Base-by-base conservation (phyloP, 1,140 invertebrate species). In the Papilio machaon region DNA sequence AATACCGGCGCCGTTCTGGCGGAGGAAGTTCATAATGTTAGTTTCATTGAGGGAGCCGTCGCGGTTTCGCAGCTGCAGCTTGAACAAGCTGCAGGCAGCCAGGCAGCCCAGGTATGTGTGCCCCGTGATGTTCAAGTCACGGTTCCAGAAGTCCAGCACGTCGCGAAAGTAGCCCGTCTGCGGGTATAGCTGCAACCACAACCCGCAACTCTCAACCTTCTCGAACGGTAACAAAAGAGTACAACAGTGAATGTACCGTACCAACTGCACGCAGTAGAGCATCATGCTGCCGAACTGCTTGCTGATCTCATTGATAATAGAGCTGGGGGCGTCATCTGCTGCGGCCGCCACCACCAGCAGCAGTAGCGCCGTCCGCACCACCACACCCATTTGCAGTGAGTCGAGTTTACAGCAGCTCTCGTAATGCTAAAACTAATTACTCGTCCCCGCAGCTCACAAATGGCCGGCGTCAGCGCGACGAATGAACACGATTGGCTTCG, bases 181-280 rank as follows among this genome's bases (percentile, higher is more conserved):
- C 10, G 74, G 74, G 47, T 49, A 76, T 47, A 76, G n/a, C 74
- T 76, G 74, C n/a, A 52, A 76, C 23, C n/a, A 49, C 54, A 58
- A n/a, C 54, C 54, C n/a, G 7, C 52, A 58, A 6, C 54, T 58
- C 54, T 58, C 7, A 58, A 58, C 17, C n/a, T 58, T 19, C 54
- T n/a, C 17, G 17, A 19, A 2, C 54, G 17, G 54, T 58, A 19
- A 19, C 54, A 19, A 1, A 19, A 58, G 54, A 19, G 54, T 19
- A 9, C 60, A 30, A 64, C 23, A 70, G 30, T 38, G 13, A 17
- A 38, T 60, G n/a, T 58, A n/a, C n/a, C 64, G 64, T 74, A 74
- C 73, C 73, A 19, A n/a, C 19, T 74, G 17, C 17, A 47, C 46
- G 46, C 73, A 74, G 17, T 74, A 2, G 8, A 47, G 3, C 73